phyloP scores from a whole-genome alignment of 2,113 vertebrate genomes.

The Ovis canadensis region DNA sequence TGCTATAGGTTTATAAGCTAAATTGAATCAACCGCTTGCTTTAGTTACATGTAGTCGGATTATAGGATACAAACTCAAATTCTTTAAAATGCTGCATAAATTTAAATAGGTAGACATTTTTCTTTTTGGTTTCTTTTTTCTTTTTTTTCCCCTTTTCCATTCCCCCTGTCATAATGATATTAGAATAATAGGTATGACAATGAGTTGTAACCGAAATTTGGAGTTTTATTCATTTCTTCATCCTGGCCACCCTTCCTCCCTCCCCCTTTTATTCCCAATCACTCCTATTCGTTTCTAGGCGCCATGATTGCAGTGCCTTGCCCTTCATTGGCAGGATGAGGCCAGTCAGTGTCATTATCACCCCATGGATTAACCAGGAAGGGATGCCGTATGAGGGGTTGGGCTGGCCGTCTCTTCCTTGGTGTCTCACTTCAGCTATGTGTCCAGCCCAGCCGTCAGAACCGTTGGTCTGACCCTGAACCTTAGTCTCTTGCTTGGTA shows the following conservation, averaged over 20 bases:
- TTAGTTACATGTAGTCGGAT: conserved; percentile 38
- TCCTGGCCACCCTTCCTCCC: conserved; percentile 70
- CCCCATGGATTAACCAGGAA: conserved; percentile 80
- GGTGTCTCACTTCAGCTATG: conserved; percentile 80
- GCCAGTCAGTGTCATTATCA: conserved; percentile 79
- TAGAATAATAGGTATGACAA: conserved; percentile 69
- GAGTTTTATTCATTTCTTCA: conserved; percentile 79
- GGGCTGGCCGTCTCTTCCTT: conserved; percentile 77
- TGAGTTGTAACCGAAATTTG: conserved; percentile 64
- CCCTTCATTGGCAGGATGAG: conserved; percentile 79
- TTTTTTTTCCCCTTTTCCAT: background rate
- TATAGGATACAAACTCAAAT: conserved; percentile 54
- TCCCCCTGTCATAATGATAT: conserved; percentile 57
- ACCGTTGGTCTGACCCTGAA: conserved; percentile 78
- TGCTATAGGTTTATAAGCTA: conserved; percentile 64
- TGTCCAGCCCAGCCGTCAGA: conserved; percentile 80
- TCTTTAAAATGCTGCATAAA: conserved; percentile 56
- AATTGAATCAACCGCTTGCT: conserved; percentile 51
- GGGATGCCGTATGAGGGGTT: conserved; percentile 81
- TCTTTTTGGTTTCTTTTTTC: conserved; percentile 58
- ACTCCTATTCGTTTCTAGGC: conserved; percentile 82
- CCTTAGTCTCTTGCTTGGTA: conserved; percentile 80
- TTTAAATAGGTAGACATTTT: conserved; percentile 41
- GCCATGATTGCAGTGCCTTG: conserved; percentile 78
- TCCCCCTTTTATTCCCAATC: conserved; percentile 75